Evolutionary conservation across 2,888 invertebrate genomes (phyloP).

Genomic region (Cancer borealis): DNA sequence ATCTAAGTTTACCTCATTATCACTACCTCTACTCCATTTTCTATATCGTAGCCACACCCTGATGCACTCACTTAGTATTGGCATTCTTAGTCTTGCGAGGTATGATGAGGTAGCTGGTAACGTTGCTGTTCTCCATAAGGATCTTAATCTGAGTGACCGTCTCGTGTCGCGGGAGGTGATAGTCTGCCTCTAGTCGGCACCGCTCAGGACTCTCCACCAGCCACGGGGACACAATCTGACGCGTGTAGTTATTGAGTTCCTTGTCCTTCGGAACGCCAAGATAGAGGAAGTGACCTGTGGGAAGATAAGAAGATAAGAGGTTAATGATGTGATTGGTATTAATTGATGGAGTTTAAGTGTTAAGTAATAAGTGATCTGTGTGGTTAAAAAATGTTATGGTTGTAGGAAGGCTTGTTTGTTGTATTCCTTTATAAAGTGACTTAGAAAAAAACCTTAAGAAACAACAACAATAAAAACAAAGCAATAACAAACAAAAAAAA

Average conservation of each 20-base stretch:
- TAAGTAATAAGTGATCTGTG: neutral
- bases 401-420: neutral
- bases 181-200: constrained; percentile 50
- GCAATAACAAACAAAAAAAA: neutral
- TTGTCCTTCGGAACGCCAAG: constrained; percentile 50
- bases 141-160: constrained; percentile 45
- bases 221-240: constrained; percentile 55
- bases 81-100: constrained; percentile 28
- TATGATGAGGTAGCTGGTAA: constrained; percentile 53
- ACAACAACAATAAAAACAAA: neutral
- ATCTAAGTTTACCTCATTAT: neutral
- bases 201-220: neutral
- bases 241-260: constrained; percentile 56
- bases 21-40: neutral
- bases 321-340: neutral
- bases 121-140: constrained; percentile 50
- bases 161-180: constrained; percentile 42
- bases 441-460: neutral
- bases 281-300: constrained; percentile 60
- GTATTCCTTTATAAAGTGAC: neutral
- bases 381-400: neutral
- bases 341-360: neutral
- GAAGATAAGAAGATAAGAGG: neutral
- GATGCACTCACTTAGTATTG: constrained; percentile 27
- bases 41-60: neutral